A percentile compares a stretch with the other conserved stretches of the same genome.
These are phyloP conservation scores for Catotricha subobsoleta DNA, from an alignment of 2,888 invertebrate species.

Conservation along the genomic window DNA sequence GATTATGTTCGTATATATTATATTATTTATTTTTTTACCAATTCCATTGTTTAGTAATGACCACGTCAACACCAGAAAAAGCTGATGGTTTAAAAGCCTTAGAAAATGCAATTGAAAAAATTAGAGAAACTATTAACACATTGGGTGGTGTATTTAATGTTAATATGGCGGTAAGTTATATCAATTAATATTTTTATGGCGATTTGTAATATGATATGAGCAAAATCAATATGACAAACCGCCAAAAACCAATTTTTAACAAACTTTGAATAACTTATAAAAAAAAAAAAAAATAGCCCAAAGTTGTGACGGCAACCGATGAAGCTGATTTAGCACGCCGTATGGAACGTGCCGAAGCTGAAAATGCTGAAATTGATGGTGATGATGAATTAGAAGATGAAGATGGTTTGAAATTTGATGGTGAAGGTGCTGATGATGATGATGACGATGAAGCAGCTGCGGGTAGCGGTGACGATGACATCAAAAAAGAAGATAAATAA, in stretches of 20 bases:
- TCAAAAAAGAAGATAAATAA: background rate
- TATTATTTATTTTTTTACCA: background rate
- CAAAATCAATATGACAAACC: too few relatives aligned
- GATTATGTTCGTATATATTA: background rate
- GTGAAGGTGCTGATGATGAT: conserved; percentile 22
- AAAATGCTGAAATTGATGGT: conserved; percentile 86
- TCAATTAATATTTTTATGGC: too few relatives aligned
- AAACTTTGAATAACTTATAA: too few relatives aligned
- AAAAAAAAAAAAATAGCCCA: conserved; percentile 43
- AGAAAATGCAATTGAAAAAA: conserved; percentile 74
- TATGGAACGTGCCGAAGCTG: conserved; percentile 83
- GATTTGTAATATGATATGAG: too few relatives aligned
- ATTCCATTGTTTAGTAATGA: conserved; percentile 54
- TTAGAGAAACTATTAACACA: conserved; percentile 61
- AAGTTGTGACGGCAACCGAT: conserved; percentile 95
- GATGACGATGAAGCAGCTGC: conserved; percentile 9
- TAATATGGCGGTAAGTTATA: conserved; percentile 68
- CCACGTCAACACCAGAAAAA: conserved; percentile 94
- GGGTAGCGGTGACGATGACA: conserved; percentile 7
- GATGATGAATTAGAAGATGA: conserved; percentile 70
- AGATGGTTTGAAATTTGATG: conserved; percentile 31
- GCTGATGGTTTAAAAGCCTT: conserved; percentile 80
- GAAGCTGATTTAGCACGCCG: conserved; percentile 88
- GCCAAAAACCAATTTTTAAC: too few relatives aligned
- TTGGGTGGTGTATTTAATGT: conserved; percentile 85